These are phyloP conservation scores for Xanthostigma xanthostigma DNA, from an alignment of 2,888 invertebrate genomes.

Conservation along the genomic window DNA sequence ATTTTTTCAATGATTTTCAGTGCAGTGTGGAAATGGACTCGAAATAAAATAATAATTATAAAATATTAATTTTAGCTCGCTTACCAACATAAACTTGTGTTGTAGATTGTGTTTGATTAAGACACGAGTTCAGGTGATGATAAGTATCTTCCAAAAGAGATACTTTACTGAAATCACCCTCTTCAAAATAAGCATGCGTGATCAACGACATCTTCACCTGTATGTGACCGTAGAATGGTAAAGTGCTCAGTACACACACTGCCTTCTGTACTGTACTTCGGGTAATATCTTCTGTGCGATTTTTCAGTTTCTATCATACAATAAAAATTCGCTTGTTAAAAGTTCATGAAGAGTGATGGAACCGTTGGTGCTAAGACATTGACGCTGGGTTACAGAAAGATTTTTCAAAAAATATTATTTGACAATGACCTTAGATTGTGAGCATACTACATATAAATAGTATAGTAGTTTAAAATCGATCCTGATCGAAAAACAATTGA, in stretches of 20 bases:
- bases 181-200: conserved; percentile 93
- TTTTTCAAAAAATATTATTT: too few species aligned
- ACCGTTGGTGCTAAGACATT: too few species aligned
- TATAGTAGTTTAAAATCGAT: too few species aligned
- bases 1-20: too few species aligned
- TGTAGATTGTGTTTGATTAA: conserved; percentile 41
- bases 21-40: too few species aligned
- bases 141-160: conserved; percentile 82
- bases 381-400: too few species aligned
- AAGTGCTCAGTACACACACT: conserved; percentile 82
- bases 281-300: conserved; percentile 88
- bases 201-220: conserved; percentile 92
- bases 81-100: conserved; percentile 55
- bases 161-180: conserved; percentile 82
- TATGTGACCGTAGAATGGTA: conserved; percentile 87
- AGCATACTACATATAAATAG: too few species aligned
- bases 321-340: conserved; percentile 4
- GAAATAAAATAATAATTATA: too few species aligned
- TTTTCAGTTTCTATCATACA: conserved; percentile 64
- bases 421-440: too few species aligned
- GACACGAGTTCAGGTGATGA: conserved; percentile 77
- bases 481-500: too few species aligned
- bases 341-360: not conserved
- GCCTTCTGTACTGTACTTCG: conserved; percentile 96
- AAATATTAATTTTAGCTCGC: conserved; percentile 10